phyloP scores from a whole-genome alignment of 30 jellyfish, hydroid and myxozoan genomes.

The Turritopsis dohrnii region DNA sequence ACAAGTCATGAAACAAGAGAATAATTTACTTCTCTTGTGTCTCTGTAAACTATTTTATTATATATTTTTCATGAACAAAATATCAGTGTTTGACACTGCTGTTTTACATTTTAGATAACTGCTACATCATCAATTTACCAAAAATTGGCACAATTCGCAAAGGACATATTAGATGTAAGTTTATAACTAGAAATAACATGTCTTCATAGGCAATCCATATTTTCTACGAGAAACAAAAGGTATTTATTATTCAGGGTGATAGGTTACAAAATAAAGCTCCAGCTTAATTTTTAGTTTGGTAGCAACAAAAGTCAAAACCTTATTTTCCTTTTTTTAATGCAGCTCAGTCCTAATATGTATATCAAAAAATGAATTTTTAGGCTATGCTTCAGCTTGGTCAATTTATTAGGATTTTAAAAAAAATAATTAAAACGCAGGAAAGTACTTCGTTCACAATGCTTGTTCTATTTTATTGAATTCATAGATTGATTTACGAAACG shows the following conservation, averaged over 20 bases:
- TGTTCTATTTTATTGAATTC: background rate
- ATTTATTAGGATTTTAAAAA: background rate
- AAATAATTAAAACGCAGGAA: background rate
- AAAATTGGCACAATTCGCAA: background rate
- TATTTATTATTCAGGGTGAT: background rate
- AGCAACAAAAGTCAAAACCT: background rate
- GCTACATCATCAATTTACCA: background rate
- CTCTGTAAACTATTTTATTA: background rate
- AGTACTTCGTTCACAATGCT: background rate
- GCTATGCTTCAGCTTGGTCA: background rate
- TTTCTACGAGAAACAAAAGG: background rate
- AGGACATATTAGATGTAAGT: background rate
- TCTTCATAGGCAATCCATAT: background rate
- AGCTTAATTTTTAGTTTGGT: background rate
- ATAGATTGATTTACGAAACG: background rate
- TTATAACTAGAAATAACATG: background rate
- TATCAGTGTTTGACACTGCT: background rate
- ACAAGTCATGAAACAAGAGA: background rate
- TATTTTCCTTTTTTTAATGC: background rate
- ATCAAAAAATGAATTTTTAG: background rate
- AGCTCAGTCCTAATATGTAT: background rate
- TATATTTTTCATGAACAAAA: background rate
- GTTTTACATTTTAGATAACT: background rate
- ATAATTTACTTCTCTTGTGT: background rate
- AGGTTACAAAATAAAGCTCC: background rate